Base-by-base conservation (phyloP, 2,888 invertebrate genomes). In the Agrochola litura region DNA sequence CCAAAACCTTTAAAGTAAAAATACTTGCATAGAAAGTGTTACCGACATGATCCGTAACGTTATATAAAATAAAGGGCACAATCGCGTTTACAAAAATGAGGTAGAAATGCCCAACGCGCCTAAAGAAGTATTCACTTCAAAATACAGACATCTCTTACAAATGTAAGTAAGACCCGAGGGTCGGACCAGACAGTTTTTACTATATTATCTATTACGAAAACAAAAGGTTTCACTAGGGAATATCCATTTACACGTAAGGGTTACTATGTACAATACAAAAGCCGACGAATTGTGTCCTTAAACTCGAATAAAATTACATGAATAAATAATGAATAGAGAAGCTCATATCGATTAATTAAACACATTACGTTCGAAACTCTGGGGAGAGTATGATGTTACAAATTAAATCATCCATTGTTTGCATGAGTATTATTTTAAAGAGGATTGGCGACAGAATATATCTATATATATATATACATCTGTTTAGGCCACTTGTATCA, bases 151-250 rank as follows among this genome's bases (percentile, higher is more conserved):
- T 30, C 76, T 76, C 22, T 22, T 41, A 46, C 16, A 60, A 75
- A 61, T 52, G 22, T 77, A 56, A 46, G 25, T 65, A 14, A 79
- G 54, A 52, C 49, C 63, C 22, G 30, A 82, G 25, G 30, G 76
- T 14, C 30, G 5, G 25, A 58, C 58, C 58, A 78, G 64, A 78
- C 77, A 58, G 78, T 82, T 78, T 78, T 58, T 82, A 76, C 41
- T 58, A 64, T 58, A 52, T 65, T 82, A 43, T 83, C 46, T 67
- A 68, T 79, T 67, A 64, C 25, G 41, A 52, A 79, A 84, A 81
- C 58, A 60, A 79, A 81, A 79, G 79, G 63, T 41, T 79, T 72
- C 84, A 68, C 68, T 72, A 79, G 80, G 54, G 72, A 65, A 72
- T 72, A 68, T 84, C 80, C 41, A 79, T 73, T 84, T 79, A 60